Base-by-base conservation (phyloP, 2,797 vertebrate genomes). In the Holocentrus rufus region DNA sequence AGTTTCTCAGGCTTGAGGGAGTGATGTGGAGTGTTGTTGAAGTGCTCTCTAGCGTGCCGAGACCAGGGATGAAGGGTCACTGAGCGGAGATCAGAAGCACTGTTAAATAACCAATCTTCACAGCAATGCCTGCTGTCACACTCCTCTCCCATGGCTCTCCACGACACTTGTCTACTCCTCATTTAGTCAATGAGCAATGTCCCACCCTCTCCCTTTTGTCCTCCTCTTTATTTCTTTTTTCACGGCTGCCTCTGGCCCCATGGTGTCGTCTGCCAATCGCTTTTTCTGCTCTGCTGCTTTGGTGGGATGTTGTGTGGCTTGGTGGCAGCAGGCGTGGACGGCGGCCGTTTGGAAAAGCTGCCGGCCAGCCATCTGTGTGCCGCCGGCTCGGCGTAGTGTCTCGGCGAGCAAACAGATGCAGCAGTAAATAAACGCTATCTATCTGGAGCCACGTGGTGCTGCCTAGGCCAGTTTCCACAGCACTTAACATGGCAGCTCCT, bases 341-440 rank as follows among this genome's bases (percentile, higher is more conserved):
- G 73, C 31, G 65, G 58, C 60, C 39, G 65, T 62, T 79, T 64
- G 47, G n/a, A 65, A 53, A 62, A 66, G 76, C 81, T 53, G 57
- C 59, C 18, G 55, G 72, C 62, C 54, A 30, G 65, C 87, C 89
- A 89, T 89, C 86, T 90, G 91, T 46, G 18, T 9, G 64, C 70
- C 74, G 88, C 84, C 74, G 74, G 79, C 75, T 65, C 66, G 49
- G 62, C 73, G 30, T 68, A 30, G 62, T 31, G 70, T 74, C 70
- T 80, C 77, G 57, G 52, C 62, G 69, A 68, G 61, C 61, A 78
- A 86, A 88, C 92, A 93, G 89, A 91, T 90, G 90, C 83, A 66
- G 73, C 18, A 9, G 79, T 85, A 88, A 87, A 92, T 89, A 89
- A 87, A 89, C 86, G 79, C 84, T 25, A 91, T 90, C 82, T 87